Evolutionary conservation across 2,797 vertebrate species (phyloP), one percentile per base, ranked within the genome.

Genomic region (Somateria mollissima): DNA sequence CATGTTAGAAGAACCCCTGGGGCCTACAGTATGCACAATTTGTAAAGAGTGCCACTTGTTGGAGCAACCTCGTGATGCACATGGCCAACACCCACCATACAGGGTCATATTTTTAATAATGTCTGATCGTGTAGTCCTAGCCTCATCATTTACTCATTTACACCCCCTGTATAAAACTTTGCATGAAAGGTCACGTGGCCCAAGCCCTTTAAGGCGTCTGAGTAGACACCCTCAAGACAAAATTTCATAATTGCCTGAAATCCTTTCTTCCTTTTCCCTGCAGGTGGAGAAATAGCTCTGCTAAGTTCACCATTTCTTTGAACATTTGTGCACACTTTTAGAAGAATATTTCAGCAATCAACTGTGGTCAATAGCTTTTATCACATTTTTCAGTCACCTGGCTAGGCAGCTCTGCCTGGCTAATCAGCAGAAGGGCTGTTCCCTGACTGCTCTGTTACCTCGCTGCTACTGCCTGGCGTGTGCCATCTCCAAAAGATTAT

Each of bases 401-500:
- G 19, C 51, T 18, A 39, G 21, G 65, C 47, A 54, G 64, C 60
- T 92, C 11, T 0, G 1, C 73, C 65, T 56, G 49, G 39, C 85
- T 81, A 65, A 66, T 67, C 13, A 47, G 37, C 0, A 0, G 28
- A 60, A 17, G 0, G 0, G 18, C 9, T 10, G 11, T 8, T n/a
- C 75, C 60, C 67, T 41, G 54, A 17, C 62, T 53, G 10, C 51
- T 84, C 36, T 16, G 43, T 74, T 84, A 92, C 84, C 32, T 81
- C 47, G 27, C 22, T 87, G 36, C 64, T 12, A 5, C n/a, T 70
- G 11, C 56, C 66, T 80, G 57, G 72, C 41, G 20, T 2, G 2
- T 54, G 57, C 75, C 47, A 30, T 62, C 64, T 72, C 34, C 41
- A 73, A 81, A 91, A 17, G n/a, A 41, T 91, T 62, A 25, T 76